phyloP scores from a whole-genome alignment of 2,888 invertebrate species.

The Lysandra bellargus region DNA sequence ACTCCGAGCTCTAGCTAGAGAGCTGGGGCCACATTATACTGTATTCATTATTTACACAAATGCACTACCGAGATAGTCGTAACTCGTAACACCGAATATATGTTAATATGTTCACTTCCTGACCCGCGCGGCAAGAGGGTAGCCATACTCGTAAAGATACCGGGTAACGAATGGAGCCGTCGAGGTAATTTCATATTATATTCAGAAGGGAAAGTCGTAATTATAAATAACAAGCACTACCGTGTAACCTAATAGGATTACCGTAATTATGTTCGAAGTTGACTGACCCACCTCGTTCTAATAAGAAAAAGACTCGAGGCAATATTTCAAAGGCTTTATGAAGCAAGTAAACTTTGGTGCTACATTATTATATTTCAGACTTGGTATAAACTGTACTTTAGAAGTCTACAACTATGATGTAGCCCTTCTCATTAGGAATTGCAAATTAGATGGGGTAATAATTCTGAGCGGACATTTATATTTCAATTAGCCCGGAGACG shows the following conservation, averaged over 20 bases:
- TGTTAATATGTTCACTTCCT: background rate
- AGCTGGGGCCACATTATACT: background rate
- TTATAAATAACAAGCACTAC: constrained; percentile 16
- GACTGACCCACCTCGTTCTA: background rate
- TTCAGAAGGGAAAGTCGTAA: constrained; percentile 12
- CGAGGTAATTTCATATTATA: constrained; percentile 12
- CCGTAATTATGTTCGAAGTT: background rate
- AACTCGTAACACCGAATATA: constrained; percentile 9
- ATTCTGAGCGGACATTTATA: background rate
- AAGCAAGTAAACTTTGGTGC: background rate
- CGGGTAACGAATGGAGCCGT: background rate
- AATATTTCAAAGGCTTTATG: background rate
- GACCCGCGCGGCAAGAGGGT: background rate
- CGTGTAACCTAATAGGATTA: background rate
- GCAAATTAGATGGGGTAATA: background rate
- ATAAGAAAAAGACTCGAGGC: background rate
- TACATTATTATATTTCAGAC: background rate
- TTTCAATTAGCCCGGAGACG: background rate
- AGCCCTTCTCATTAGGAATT: background rate
- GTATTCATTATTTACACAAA: background rate
- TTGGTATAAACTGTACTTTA: background rate
- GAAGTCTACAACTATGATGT: background rate
- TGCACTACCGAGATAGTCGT: constrained; percentile 3
- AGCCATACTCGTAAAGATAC: background rate
- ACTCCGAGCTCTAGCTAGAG: background rate